A percentile compares a stretch with the other conserved stretches of the same genome.
These are phyloP conservation scores for Rachycentron canadum DNA, from an alignment of 2,797 vertebrate genomes.

Conservation along the genomic window DNA sequence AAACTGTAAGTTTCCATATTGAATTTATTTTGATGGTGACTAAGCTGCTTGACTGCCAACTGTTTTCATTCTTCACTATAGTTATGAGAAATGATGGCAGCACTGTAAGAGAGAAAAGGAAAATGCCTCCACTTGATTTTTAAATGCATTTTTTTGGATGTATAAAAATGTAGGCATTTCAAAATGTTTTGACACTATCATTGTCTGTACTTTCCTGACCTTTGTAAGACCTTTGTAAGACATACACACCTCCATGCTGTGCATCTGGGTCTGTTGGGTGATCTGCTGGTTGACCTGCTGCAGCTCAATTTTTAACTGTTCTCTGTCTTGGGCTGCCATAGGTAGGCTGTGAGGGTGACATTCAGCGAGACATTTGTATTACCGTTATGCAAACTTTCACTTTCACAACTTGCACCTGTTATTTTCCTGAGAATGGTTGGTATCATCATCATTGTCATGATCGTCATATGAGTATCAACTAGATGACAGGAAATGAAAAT, in stretches of 20 bases:
- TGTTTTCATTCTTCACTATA: background rate
- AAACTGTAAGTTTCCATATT: background rate
- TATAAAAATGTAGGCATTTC: background rate
- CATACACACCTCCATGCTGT: conserved; percentile 90
- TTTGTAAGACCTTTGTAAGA: background rate
- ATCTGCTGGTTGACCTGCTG: conserved; percentile 97
- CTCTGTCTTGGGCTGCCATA: conserved; percentile 89
- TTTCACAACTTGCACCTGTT: background rate
- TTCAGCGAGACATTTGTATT: background rate
- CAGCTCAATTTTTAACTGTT: conserved; percentile 96
- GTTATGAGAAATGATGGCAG: background rate
- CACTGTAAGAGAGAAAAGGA: background rate
- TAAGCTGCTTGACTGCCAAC: background rate
- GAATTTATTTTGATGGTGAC: background rate
- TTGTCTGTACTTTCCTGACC: background rate
- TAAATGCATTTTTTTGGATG: background rate
- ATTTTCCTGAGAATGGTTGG: background rate
- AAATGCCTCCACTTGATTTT: too few relatives aligned
- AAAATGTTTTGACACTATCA: background rate
- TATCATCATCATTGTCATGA: background rate
- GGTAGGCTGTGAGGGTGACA: conserved; percentile 68
- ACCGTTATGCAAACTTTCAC: background rate
- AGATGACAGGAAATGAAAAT: background rate
- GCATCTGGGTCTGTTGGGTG: conserved; percentile 95
- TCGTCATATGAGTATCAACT: background rate